Conservation (phyloP, 2,888 invertebrate species). For the Anarsia innoxiella region DNA sequence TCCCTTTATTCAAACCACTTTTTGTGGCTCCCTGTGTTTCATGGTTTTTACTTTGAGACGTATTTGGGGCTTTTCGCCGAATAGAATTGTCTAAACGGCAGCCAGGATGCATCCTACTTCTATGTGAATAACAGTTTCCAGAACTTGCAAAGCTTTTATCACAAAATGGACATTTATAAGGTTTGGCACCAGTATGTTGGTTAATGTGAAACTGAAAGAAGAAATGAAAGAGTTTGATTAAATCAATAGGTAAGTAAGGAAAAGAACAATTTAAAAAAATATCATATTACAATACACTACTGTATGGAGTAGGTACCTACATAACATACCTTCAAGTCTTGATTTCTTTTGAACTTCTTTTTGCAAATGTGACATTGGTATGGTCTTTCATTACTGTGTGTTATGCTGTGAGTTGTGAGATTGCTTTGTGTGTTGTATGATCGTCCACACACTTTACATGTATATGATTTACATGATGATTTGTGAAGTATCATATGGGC, state of each 20-base stretch:
- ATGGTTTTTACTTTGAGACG: too few relatives aligned
- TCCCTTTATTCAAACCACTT: slow-evolving; percentile 29
- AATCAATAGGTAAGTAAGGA: too few relatives aligned
- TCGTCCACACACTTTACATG: slow-evolving; percentile 79
- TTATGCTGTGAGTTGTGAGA: slow-evolving; percentile 80
- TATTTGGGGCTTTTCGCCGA: too few relatives aligned
- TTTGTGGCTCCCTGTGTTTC: too few relatives aligned
- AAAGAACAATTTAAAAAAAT: not conserved
- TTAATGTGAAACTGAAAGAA: slow-evolving; percentile 80
- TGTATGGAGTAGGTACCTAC: not conserved
- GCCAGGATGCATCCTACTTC: slow-evolving; percentile 81
- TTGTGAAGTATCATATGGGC: slow-evolving; percentile 73
- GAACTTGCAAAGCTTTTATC: slow-evolving; percentile 83
- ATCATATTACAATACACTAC: too few relatives aligned
- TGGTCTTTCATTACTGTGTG: slow-evolving; percentile 80
- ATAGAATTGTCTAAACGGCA: slow-evolving; percentile 39
- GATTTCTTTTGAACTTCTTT: slow-evolving; percentile 83
- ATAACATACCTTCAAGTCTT: slow-evolving; percentile 78
- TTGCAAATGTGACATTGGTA: slow-evolving; percentile 81
- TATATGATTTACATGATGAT: slow-evolving; percentile 31
- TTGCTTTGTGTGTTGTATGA: slow-evolving; percentile 82
- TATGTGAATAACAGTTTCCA: slow-evolving; percentile 83
- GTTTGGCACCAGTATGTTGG: slow-evolving; percentile 83
- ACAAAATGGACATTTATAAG: slow-evolving; percentile 83
- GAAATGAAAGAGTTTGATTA: not conserved